Conservation (phyloP, 53 echinoderm and acorn worm genomes). For the Zoroaster sp. region DNA sequence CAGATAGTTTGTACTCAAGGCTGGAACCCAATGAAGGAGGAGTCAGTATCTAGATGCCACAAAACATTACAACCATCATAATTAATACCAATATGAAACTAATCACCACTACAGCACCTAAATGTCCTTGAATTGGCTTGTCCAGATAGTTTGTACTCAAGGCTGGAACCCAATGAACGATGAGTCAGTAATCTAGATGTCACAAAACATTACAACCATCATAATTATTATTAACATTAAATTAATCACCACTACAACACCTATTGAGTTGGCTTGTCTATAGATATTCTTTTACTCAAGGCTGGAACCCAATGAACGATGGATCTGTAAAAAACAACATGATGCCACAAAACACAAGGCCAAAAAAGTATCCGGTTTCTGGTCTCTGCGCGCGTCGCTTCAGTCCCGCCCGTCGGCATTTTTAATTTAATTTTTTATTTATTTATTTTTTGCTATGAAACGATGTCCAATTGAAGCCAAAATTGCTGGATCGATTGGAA, state of each 20-base stretch:
- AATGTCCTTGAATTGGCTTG: background rate
- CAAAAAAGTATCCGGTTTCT: no score
- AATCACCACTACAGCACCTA: background rate
- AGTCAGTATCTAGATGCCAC: no score
- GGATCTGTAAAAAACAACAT: background rate
- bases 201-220: background rate
- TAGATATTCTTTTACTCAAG: background rate
- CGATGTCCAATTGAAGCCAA: no score
- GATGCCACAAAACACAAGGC: background rate
- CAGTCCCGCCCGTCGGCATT: no score
- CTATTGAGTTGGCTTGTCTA: background rate
- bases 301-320: background rate
- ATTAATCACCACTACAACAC: background rate
- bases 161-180: background rate
- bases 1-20: no score
- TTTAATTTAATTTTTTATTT: no score
- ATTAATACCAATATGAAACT: no score
- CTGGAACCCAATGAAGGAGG: no score
- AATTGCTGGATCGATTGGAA: no score
- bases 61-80: no score
- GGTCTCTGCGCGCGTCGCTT: no score
- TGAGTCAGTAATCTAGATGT: background rate
- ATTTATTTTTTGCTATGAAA: no score
- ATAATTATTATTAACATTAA: background rate
- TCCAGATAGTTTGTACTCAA: background rate